Conservation (phyloP, 2,113 vertebrate genomes). For the Stigmatopora nigra region DNA sequence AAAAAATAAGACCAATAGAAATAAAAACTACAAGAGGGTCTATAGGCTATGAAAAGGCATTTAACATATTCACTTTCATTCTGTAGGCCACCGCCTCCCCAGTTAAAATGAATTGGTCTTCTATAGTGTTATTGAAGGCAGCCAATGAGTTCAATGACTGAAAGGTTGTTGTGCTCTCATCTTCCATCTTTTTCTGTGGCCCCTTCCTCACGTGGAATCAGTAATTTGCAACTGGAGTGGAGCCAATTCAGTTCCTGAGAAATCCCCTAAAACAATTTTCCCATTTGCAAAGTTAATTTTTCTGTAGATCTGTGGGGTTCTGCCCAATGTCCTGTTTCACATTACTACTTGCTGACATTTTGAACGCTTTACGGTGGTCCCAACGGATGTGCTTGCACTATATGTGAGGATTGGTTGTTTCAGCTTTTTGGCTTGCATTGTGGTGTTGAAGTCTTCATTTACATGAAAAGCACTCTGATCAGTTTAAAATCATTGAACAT, state of each 20-base stretch:
- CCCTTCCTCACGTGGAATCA: neutral
- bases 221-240: neutral
- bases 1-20: no score
- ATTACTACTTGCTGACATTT: conserved; percentile 18
- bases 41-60: no score
- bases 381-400: neutral
- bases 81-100: no score
- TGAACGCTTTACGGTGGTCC: conserved; percentile 8
- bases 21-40: no score
- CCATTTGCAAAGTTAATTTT: conserved; percentile 41
- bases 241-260: conserved; percentile 32
- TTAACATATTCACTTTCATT: no score
- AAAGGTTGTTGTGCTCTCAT: no score
- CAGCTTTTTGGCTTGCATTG: neutral
- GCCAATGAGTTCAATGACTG: no score
- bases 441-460: neutral
- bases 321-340: conserved; percentile 9
- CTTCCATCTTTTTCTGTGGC: no score
- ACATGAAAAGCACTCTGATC: neutral
- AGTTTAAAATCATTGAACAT: no score
- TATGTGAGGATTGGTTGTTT: neutral
- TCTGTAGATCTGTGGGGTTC: conserved; percentile 2
- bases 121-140: no score
- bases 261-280: conserved; percentile 40
- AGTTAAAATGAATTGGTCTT: neutral